Percentiles rank a stretch among this genome's conserved stretches.
These are phyloP conservation scores for Mastigias papua DNA, from an alignment of 30 jellyfish, hydroid and myxozoan genomes.

Conservation along the genomic window DNA sequence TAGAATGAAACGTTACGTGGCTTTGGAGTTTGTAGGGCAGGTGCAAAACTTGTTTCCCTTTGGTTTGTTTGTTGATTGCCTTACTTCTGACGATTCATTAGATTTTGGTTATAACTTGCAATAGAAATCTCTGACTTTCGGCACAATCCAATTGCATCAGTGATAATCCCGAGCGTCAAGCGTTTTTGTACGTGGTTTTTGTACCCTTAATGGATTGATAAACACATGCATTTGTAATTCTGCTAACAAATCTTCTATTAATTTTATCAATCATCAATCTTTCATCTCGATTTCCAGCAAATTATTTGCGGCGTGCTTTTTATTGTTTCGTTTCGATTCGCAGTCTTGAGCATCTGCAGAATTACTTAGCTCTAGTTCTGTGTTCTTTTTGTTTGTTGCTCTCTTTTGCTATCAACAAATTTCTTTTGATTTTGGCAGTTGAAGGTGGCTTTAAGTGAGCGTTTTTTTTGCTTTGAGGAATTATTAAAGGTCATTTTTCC, in stretches of 20 bases:
- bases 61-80: background rate
- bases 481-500: no score
- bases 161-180: background rate
- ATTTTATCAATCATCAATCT: background rate
- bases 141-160: slow-evolving; percentile 13
- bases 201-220: background rate
- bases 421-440: no score
- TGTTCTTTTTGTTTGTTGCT: background rate
- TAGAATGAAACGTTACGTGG: background rate
- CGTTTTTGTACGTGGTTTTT: background rate
- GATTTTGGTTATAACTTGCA: slow-evolving; percentile 31
- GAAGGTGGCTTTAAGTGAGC: no score
- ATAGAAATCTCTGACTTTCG: slow-evolving; percentile 49
- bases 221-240: background rate
- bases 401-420: no score
- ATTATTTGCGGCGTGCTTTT: background rate
- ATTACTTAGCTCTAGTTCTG: background rate
- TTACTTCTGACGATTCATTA: background rate
- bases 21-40: background rate
- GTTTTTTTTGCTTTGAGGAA: no score
- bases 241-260: background rate
- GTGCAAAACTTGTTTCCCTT: background rate
- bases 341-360: background rate
- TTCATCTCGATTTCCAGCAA: background rate
- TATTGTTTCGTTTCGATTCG: background rate